phyloP scores from a whole-genome alignment of 1,140 invertebrate species.

The Macrocentrus cingulum region DNA sequence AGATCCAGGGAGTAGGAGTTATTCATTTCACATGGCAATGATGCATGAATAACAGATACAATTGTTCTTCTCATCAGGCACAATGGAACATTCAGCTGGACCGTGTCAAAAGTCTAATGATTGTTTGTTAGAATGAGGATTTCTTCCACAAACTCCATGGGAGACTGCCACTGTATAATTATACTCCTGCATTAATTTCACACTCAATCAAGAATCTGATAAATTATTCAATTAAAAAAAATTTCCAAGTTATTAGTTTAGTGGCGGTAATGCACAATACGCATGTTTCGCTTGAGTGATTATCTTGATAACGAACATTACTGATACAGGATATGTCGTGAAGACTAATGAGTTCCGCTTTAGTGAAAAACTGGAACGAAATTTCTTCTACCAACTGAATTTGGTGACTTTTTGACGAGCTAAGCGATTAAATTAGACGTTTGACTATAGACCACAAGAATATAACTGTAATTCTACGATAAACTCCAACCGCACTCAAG shows the following conservation, averaged over 20 bases:
- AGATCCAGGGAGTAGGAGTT: slow-evolving; percentile 36
- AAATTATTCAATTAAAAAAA: too few relatives aligned
- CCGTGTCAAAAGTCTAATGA: slow-evolving; percentile 1
- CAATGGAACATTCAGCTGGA: neutral
- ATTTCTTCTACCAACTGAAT: neutral
- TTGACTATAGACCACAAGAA: neutral
- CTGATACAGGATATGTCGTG: neutral
- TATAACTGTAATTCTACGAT: slow-evolving; percentile 10
- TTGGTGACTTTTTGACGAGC: neutral
- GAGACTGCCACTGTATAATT: neutral
- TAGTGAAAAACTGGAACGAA: slow-evolving; percentile 11
- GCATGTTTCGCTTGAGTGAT: neutral
- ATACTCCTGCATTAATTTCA: slow-evolving; percentile 2
- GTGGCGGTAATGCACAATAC: neutral
- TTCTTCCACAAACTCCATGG: neutral
- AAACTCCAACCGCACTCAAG: slow-evolving; percentile 15
- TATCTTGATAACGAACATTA: neutral
- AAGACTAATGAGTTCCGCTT: slow-evolving; percentile 18
- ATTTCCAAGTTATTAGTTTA: too few relatives aligned
- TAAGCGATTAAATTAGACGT: slow-evolving; percentile 5
- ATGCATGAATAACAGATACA: slow-evolving; percentile 43
- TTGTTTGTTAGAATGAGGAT: too few relatives aligned
- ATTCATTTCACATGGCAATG: slow-evolving; percentile 47
- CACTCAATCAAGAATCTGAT: neutral
- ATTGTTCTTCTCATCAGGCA: neutral